phyloP scores from a whole-genome alignment of 2,888 invertebrate genomes.

The Thecophora atra region DNA sequence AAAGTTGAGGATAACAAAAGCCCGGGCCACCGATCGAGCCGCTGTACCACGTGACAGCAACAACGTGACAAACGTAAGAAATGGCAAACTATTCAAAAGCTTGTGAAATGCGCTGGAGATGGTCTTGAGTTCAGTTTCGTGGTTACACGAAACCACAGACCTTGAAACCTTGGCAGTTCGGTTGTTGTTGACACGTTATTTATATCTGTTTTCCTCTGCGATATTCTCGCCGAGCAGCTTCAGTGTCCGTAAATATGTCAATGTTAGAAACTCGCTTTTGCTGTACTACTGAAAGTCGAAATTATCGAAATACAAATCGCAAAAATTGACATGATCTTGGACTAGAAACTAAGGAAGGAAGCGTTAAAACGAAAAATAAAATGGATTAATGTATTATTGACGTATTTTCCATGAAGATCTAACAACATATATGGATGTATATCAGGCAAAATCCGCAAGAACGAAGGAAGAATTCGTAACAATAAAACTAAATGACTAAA shows the following conservation, averaged over 20 bases:
- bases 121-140: constrained; percentile 1
- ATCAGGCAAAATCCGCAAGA: neutral
- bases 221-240: constrained; percentile 7
- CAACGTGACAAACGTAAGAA: neutral
- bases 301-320: too few species aligned
- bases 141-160: constrained; percentile 12
- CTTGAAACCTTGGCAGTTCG: neutral
- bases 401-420: too few species aligned
- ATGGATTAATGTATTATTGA: too few species aligned
- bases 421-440: neutral
- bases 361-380: too few species aligned
- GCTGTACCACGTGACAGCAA: neutral
- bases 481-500: neutral
- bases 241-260: constrained; percentile 45
- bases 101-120: neutral
- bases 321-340: too few species aligned
- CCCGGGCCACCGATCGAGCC: neutral
- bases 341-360: too few species aligned
- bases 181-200: neutral
- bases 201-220: neutral
- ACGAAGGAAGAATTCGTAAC: neutral
- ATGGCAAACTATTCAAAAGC: neutral
- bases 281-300: too few species aligned
- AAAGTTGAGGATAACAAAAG: too few species aligned
- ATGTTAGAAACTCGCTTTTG: constrained; percentile 10